Evolutionary conservation across 2,888 invertebrate genomes (phyloP), one percentile per base, ranked within the genome.

Genomic region (Himalopsyche kuldschensis): DNA sequence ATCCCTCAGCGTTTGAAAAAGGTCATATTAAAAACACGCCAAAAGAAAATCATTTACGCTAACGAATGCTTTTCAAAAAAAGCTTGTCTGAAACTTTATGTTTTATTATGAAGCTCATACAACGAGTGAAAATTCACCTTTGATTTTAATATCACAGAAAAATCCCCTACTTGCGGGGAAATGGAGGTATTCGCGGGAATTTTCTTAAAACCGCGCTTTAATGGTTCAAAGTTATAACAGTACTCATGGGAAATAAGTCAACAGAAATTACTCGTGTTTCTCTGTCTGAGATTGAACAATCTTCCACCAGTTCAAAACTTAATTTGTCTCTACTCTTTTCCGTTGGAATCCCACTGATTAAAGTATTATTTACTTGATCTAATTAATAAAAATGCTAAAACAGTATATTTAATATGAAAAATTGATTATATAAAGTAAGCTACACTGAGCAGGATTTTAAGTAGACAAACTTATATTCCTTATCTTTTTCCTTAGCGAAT

Each of bases 191-290:
- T 82, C 69, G 75, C 82, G 77, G 63, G 82, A 69, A 76, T 69
- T 75, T 82, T 82, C 79, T 82, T 82, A 82, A 82, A 82, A 79
- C 79, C 82, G 75, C 82, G 82, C 79, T 79, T 82, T 82, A 82
- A 82, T 82, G 82, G 82, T 69, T 20, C 76, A 47, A 75, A 79
- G 79, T 69, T 69, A 24, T 82, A 82, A 82, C 79, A 82, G 79
- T 82, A 82, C 82, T 79, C 82, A 75, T 31, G 82, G 82, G 82
- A 82, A 82, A 82, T 82, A 79, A 82, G 82, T 79, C 82, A 79
- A 79, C 82, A 79, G 82, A 82, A 79, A 82, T 82, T 82, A 79
- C 82, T 82, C 78, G 79, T 79, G 79, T 79, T 82, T 32, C 76
- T 76, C 76, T 41, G 8, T 27, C 24, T n/a, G 76, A 76, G 41